Evolutionary conservation across 2,113 vertebrate species (phyloP).

Genomic region (Psettodes erumei): DNA sequence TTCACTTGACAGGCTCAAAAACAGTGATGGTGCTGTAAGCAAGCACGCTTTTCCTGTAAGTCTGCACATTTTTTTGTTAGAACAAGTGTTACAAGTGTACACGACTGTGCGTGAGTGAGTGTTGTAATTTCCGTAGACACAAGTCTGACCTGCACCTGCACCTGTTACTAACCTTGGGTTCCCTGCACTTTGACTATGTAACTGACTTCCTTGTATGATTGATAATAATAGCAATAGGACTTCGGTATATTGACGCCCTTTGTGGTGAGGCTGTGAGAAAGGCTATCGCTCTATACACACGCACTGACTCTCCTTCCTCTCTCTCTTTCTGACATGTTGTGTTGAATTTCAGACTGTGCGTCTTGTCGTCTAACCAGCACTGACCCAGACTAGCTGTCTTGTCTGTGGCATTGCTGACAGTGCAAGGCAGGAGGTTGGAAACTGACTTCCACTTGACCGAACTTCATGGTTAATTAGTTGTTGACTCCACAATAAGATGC

Average conservation of each 20-base stretch:
- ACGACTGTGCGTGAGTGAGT: neutral
- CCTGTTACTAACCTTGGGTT: neutral
- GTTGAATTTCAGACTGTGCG: neutral
- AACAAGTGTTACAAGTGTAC: neutral
- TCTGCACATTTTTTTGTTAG: too few species aligned
- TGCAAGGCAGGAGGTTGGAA: too few species aligned
- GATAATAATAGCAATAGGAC: slow-evolving; percentile 29
- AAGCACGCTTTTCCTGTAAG: neutral
- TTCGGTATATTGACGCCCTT: neutral
- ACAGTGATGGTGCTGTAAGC: neutral
- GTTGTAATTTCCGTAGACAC: neutral
- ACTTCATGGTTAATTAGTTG: too few species aligned
- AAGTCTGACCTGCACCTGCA: neutral
- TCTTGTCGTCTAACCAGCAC: neutral
- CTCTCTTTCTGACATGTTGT: neutral
- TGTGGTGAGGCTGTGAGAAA: neutral
- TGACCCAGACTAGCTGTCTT: neutral
- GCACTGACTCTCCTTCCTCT: slow-evolving; percentile 34
- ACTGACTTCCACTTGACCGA: neutral
- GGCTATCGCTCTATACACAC: slow-evolving; percentile 8
- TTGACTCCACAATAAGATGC: neutral
- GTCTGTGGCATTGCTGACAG: too few species aligned
- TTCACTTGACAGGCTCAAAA: too few species aligned
- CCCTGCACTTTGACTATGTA: neutral
- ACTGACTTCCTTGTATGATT: slow-evolving; percentile 38